These are phyloP conservation scores for Bombus impatiens DNA, from an alignment of 1,140 invertebrate genomes.

Conservation along the genomic window DNA sequence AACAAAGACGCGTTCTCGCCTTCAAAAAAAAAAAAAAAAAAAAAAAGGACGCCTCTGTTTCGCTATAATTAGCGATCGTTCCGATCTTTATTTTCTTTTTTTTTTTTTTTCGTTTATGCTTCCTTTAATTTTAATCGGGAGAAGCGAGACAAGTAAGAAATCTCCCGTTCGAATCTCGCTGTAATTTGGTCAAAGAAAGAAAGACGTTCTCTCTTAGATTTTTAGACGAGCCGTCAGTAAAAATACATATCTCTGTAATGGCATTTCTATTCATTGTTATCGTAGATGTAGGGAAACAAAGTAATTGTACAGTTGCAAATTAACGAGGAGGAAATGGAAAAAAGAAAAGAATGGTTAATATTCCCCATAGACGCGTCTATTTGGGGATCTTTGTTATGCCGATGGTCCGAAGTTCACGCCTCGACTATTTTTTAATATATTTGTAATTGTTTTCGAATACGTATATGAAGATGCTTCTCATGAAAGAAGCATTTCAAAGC, in stretches of 20 bases:
- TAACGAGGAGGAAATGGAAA: background rate
- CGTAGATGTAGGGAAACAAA: conserved; percentile 47
- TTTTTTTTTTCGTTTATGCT: background rate
- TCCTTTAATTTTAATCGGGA: background rate
- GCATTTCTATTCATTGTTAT: conserved; percentile 64
- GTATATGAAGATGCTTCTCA: background rate
- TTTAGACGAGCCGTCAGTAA: conserved; percentile 48
- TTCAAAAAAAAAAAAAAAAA: too few relatives aligned
- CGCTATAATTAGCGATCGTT: too few relatives aligned
- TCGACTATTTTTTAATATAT: conserved; percentile 51
- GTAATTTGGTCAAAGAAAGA: background rate
- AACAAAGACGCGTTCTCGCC: background rate
- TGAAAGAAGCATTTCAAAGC: background rate
- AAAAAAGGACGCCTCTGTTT: too few relatives aligned
- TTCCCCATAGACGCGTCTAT: background rate
- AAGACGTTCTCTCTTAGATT: conserved; percentile 22
- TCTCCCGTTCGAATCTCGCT: background rate
- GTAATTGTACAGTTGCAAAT: conserved; percentile 42
- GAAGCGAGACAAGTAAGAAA: background rate
- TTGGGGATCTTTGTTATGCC: conserved; percentile 50
- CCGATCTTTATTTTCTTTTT: background rate
- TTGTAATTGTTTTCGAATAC: conserved; percentile 31
- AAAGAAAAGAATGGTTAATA: conserved; percentile 5
- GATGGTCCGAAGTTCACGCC: conserved; percentile 39
- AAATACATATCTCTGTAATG: conserved; percentile 59